Percentiles rank a stretch among this genome's conserved stretches.
Evolutionary conservation across 2,888 invertebrate genomes (phyloP).

Genomic region (Doris montereyensis): DNA sequence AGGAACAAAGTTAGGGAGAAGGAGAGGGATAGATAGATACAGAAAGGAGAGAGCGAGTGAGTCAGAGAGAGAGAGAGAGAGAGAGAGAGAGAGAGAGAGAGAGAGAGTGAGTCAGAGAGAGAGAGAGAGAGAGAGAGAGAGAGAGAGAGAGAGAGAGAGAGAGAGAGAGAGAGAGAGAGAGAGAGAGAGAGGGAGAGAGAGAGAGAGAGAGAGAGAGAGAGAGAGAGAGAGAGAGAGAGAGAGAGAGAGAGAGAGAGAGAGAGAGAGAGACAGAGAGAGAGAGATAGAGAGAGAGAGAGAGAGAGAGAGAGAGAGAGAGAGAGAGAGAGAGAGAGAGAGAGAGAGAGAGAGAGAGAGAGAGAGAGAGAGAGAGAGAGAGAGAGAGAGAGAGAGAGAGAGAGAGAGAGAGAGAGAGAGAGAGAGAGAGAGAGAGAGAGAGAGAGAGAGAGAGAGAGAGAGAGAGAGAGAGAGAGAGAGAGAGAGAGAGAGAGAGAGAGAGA

Average conservation of each 20-base stretch:
- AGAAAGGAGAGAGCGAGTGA: constrained; percentile 14
- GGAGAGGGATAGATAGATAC: background rate
- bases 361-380: background rate
- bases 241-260: constrained; percentile 14
- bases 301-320: constrained; percentile 22
- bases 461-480: too few species aligned
- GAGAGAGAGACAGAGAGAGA: too few species aligned
- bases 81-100: constrained; percentile 27
- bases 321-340: constrained; percentile 9
- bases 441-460: too few species aligned
- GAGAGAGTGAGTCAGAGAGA: constrained; percentile 3
- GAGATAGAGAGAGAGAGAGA: too few species aligned
- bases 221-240: constrained; percentile 10
- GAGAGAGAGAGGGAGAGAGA: background rate
- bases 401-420: constrained; percentile 5
- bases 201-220: background rate
- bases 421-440: too few species aligned
- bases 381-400: background rate
- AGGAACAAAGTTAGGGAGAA: background rate
- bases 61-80: constrained; percentile 18
- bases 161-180: background rate
- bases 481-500: too few species aligned
- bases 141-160: too few species aligned
- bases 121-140: background rate
- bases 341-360: background rate